Base-by-base conservation (phyloP, 2,888 invertebrate species). In the Andricus curvator region DNA sequence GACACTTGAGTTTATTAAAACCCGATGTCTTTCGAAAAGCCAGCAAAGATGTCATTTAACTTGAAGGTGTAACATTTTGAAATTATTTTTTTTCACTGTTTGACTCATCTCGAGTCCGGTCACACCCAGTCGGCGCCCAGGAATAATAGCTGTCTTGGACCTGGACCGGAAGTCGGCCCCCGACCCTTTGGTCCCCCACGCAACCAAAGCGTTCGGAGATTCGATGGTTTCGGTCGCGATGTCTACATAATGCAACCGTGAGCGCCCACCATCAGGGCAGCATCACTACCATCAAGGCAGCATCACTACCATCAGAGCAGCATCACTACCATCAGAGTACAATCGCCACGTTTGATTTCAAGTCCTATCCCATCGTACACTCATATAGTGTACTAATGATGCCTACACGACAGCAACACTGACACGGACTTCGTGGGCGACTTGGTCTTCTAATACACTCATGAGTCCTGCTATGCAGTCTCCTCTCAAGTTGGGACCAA, bases 381-480 rank as follows among this genome's bases (percentile, higher is more conserved):
- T 82, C 77, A 80, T 67, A 78, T 81, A 37, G 80, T 81, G 81
- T 86, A 85, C 91, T 92, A 92, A 92, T 91, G 91, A 92, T 89
- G 89, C 88, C 88, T 88, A 89, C 90, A 89, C 86, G 88, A 89
- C 88, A 87, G 88, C 82, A 88, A 89, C 89, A 89, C 87, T 87
- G 88, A 86, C 86, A 86, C 84, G 81, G 84, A 81, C 88, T 81
- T 89, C 91, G 92, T 92, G 92, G 92, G 92, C 92, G 92, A 91
- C 84, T 84, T 85, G 85, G 84, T 87, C 88, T 87, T 91, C 91
- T 90, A 91, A 91, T 90, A 85, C 88, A 85, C 85, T 84, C 56
- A 56, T 81, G 37, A 80, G 66, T 65, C 76, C 68, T 56, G 44
- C 37, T 37, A 37, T 37, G 8, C 74, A 79, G 78, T 80, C 81